Base-by-base conservation (phyloP, 2,113 vertebrate species). In the Chroicocephalus ridibundus region DNA sequence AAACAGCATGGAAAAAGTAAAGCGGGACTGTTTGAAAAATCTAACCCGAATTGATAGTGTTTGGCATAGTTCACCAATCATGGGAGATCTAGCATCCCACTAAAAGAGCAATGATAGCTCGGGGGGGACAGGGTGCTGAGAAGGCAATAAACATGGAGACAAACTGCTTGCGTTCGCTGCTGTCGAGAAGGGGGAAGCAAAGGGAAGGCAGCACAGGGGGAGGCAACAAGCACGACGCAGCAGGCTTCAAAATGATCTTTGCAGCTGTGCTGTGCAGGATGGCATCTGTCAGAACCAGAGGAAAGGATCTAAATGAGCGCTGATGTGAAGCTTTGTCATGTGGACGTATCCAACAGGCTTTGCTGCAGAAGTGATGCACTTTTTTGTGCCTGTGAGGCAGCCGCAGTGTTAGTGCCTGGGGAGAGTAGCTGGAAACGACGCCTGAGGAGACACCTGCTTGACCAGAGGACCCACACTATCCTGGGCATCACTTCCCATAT, bases 401-500 rank as follows among this genome's bases (percentile, higher is more conserved):
- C 22, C 80, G 32, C 22, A 4, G 15, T 5, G 0, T 27, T 15
- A n/a, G 26, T 1, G 3, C 40, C n/a, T 46, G 22, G 40, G 44
- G 49, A 60, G n/a, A 19, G 25, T 1, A 58, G 16, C 54, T 77
- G 32, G 22, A 64, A 77, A 55, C 0, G 0, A 14, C 8, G n/a
- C 29, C 44, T 52, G 49, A 84, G 36, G 26, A 77, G 64, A 42
- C 25, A 29, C 5, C 13, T n/a, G n/a, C 26, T 51, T 72, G 44
- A 18, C 16, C 34, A 58, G 42, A 49, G 32, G 6, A 27, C 11
- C 12, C 10, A 0, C 5, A 1, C 70, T 52, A 52, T 51, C 49
- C 24, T 60, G 40, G 72, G 27, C 9, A 47, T 69, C 13, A 2
- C 36, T 78, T 47, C 6, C 2, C 14, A 14, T 21, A 21, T 5